These are phyloP conservation scores for Cydia amplana DNA, from an alignment of 1,140 invertebrate genomes.

Conservation along the genomic window DNA sequence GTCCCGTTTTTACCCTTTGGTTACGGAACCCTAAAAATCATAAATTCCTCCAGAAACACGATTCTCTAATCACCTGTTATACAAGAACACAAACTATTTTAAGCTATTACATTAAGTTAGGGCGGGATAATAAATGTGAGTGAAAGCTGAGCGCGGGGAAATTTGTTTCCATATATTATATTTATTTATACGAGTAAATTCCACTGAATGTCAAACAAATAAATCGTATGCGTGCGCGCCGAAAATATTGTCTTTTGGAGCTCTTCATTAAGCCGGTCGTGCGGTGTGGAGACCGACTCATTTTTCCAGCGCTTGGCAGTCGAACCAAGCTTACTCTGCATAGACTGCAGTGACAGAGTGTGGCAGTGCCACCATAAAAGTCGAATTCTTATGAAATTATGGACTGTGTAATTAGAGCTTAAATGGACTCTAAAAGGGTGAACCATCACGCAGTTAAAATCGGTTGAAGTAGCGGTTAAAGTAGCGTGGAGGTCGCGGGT, in stretches of 20 bases:
- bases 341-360: too few relatives aligned
- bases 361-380: too few relatives aligned
- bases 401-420: too few relatives aligned
- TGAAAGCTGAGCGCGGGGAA: conserved; percentile 29
- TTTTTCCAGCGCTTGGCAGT: background rate
- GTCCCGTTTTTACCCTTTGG: too few relatives aligned
- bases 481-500: too few relatives aligned
- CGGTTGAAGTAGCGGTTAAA: too few relatives aligned
- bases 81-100: conserved; percentile 10
- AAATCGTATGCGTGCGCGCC: conserved; percentile 22
- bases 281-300: conserved; percentile 12
- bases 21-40: too few relatives aligned
- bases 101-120: conserved; percentile 1
- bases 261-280: conserved; percentile 22
- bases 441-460: too few relatives aligned
- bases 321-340: background rate
- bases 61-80: conserved; percentile 9
- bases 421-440: too few relatives aligned
- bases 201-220: conserved; percentile 34
- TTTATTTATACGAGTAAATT: conserved; percentile 33
- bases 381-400: too few relatives aligned
- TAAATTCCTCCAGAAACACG: background rate
- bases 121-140: conserved; percentile 25
- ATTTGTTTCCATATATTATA: conserved; percentile 20
- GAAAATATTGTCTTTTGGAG: conserved; percentile 32